Conservation (phyloP, 2,113 vertebrate genomes). For the Entosphenus tridentatus region DNA sequence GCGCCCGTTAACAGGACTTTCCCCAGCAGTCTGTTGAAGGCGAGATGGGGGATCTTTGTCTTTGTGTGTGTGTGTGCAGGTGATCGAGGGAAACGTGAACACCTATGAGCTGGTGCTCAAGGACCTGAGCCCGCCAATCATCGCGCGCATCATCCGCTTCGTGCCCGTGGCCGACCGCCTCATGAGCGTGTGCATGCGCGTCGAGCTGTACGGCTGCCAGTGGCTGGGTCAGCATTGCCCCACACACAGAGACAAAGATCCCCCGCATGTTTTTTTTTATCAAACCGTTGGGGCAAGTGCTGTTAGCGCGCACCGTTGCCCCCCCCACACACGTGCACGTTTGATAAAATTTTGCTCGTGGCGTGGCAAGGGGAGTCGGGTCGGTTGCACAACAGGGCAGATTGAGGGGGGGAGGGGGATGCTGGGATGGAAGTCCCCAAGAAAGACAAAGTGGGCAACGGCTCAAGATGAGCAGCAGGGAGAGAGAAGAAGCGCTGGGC, state of each 20-base stretch:
- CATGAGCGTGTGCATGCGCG: conserved; percentile 74
- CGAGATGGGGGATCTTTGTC: too few species aligned
- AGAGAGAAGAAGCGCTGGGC: background rate
- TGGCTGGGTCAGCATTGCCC: conserved; percentile 49
- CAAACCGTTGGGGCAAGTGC: too few species aligned
- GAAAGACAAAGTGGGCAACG: background rate
- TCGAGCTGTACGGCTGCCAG: conserved; percentile 83
- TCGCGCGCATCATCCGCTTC: conserved; percentile 67
- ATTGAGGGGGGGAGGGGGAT: background rate
- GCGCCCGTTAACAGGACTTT: too few species aligned
- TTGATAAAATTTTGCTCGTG: too few species aligned
- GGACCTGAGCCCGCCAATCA: conserved; percentile 75
- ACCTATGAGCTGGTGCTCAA: conserved; percentile 75
- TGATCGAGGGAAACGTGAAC: conserved; percentile 76
- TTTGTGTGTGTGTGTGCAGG: conserved; percentile 20
- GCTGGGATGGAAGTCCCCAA: background rate
- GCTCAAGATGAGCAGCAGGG: background rate
- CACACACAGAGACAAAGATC: too few species aligned
- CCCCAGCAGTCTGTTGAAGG: too few species aligned
- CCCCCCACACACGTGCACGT: too few species aligned
- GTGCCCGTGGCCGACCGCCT: conserved; percentile 69
- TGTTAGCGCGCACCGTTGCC: too few species aligned
- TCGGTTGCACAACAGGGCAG: background rate
- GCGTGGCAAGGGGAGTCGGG: background rate
- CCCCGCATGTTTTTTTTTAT: too few species aligned